Base-by-base conservation (phyloP, 2,888 invertebrate genomes). In the Mesoligia furuncula region DNA sequence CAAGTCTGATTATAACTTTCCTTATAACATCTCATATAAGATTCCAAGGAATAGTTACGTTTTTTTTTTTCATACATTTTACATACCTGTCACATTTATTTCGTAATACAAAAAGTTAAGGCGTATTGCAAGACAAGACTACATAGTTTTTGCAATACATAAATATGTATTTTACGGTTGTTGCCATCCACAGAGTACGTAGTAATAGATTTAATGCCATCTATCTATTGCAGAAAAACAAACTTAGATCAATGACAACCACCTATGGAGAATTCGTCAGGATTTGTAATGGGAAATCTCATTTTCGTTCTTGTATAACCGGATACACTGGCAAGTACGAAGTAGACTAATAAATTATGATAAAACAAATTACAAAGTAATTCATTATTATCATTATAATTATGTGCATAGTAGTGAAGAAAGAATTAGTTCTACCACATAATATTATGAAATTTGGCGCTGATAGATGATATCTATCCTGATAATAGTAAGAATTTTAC, bases 1-100 rank as follows among this genome's bases (percentile, higher is more conserved):
- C 85, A 85, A 85, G 80, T 87, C 85, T 72, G 68, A 85, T 84
- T 86, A 71, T 73, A 66, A 78, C 59, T 79, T 83, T 31, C 84
- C 87, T 42, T 83, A 65, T 48, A 84, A 24, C 67, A 68, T 69
- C 68, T 68, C 78, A 71, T 68, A 75, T 89, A 84, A 74, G 51
- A 68, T 84, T 65, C 87, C 73, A 67, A 57, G 59, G 65, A 66
- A 83, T 75, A 71, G 57, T 73, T 31, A n/a, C 9, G 11, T 13
- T 54, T 83, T 84, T 85, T 84, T 85, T 82, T 80, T 27, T 7
- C 11, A 31, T 42, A 36, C 36, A 62, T 65, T 86, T 79, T 84
- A 71, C 79, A 73, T 79, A 86, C 73, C 75, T 17, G 48, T 65
- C 73, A 62, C 87, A 84, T 31, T 31, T 86, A 83, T 84, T 86